A percentile compares a stretch with the other conserved stretches of the same genome.
Conservation (phyloP, 2,888 invertebrate genomes). For the Julus scanicus region DNA sequence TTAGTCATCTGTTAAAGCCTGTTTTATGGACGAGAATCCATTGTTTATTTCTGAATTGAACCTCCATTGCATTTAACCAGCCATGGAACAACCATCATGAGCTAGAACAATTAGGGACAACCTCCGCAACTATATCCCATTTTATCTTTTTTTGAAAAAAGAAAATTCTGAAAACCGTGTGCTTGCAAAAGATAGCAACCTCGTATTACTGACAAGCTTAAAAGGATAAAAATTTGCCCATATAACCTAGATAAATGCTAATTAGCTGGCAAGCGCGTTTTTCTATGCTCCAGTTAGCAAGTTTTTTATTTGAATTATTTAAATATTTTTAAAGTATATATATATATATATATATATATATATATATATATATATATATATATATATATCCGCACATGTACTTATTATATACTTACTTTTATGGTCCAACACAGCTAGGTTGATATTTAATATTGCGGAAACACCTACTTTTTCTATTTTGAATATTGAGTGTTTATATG, state of each 20-base stretch:
- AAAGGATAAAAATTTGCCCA: neutral
- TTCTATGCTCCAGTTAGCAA: slow-evolving; percentile 32
- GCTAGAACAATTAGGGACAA: neutral
- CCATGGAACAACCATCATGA: neutral
- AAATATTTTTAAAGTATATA: neutral
- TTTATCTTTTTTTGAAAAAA: too few relatives aligned
- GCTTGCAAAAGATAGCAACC: neutral
- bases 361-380: too few relatives aligned
- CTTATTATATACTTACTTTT: too few relatives aligned
- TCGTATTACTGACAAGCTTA: neutral
- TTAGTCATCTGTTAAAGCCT: too few relatives aligned
- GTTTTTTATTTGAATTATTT: neutral
- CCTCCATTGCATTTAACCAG: neutral
- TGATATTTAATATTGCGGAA: too few relatives aligned
- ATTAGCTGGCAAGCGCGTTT: neutral
- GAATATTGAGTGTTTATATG: too few relatives aligned
- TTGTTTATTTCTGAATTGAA: neutral
- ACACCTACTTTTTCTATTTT: too few relatives aligned
- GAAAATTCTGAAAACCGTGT: neutral
- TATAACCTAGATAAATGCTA: neutral
- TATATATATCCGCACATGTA: too few relatives aligned
- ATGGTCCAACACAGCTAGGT: too few relatives aligned
- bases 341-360: too few relatives aligned
- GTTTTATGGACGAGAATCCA: too few relatives aligned
- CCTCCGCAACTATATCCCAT: neutral